Conservation (phyloP, 2,113 vertebrate species). For the Heterochromis multidens region DNA sequence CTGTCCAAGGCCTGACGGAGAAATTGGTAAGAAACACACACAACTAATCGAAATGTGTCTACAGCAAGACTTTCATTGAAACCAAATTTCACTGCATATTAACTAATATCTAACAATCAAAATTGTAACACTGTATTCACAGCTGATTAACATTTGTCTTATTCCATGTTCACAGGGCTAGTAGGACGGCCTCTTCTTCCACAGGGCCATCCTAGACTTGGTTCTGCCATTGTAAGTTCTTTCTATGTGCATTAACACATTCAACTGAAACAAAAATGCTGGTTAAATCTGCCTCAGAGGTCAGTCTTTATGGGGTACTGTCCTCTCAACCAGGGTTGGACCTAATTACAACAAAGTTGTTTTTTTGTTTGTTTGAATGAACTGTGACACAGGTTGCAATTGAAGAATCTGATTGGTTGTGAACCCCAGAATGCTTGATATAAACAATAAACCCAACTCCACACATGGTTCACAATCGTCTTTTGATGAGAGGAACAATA, state of each 20-base stretch:
- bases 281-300: background rate
- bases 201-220: conserved; percentile 63
- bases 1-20: conserved; percentile 73
- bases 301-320: background rate
- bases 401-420: too few relatives aligned
- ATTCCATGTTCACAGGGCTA: background rate
- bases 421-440: background rate
- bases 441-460: background rate
- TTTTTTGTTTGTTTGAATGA: background rate
- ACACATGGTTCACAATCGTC: background rate
- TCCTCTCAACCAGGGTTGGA: too few relatives aligned
- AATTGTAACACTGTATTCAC: background rate
- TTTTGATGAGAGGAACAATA: background rate
- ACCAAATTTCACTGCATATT: background rate
- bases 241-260: background rate
- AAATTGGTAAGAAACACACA: conserved; percentile 59
- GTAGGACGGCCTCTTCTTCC: conserved; percentile 51
- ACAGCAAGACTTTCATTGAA: background rate
- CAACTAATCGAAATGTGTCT: background rate
- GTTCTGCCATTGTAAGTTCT: conserved; percentile 26
- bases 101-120: background rate
- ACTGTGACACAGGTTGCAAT: background rate
- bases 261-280: background rate
- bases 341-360: background rate
- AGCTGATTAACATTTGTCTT: background rate